Evolutionary conservation across 1,140 invertebrate genomes (phyloP), one percentile per base, ranked within the genome.

Genomic region (Amphibalanus amphitrite): DNA sequence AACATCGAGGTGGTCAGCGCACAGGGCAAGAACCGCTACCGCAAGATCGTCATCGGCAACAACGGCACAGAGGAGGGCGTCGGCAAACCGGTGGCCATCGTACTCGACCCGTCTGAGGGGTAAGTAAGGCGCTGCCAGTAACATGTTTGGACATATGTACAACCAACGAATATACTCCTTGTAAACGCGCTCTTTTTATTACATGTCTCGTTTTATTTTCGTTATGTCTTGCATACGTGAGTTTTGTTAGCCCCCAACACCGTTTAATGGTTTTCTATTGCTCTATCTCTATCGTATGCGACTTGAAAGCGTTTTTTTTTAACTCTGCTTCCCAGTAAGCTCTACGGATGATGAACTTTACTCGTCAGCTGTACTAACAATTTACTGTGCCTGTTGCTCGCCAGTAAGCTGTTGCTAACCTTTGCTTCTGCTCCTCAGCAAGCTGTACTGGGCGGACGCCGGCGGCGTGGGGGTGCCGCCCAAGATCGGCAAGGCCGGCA

Each of bases 401-500:
- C 23, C 10, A 69, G n/a, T n/a, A n/a, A n/a, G n/a, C n/a, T n/a
- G n/a, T n/a, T n/a, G n/a, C n/a, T 25, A 65, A n/a, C n/a, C n/a
- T 25, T 65, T 25, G n/a, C 64, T 25, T 25, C 25, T 28, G 33
- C 71, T 72, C 80, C 82, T 69, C 77, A 89, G 89, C 67, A 89
- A 89, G 82, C 80, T 97, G 13, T 97, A 94, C 81, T 99, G 96
- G 95, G 86, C 95, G 3, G 97, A 99, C 78, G 90, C 93, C 74
- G 97, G 96, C 10, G 92, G 91, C 25, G 89, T 85, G 73, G 92
- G 93, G 17, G 90, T 98, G 0, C 89, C 90, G 0, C 84, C 88
- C 0, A 99, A 98, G 80, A 89, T 99, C 29, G 95, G 88, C 0
- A 86, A 88, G 75, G 93, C 93, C 0, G 91, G 94, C 76, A 96